Conservation (phyloP, 2,797 vertebrate species). For the Chrysocyon brachyurus region DNA sequence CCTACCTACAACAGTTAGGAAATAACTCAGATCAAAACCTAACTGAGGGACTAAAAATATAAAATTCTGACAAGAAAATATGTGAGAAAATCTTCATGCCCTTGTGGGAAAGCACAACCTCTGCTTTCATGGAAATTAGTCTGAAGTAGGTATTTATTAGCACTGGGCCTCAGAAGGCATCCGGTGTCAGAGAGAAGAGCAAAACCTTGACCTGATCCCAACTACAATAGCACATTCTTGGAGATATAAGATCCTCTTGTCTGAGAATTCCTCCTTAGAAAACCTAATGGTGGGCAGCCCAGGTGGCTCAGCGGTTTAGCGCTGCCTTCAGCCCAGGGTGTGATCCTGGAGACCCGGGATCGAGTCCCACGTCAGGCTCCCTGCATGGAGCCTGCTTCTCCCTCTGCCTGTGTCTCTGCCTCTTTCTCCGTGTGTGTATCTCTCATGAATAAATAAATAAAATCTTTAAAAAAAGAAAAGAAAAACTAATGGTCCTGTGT, state of each 20-base stretch:
- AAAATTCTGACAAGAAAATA: not conserved
- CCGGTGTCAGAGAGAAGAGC: not conserved
- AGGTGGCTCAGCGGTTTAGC: no score
- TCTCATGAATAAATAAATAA: no score
- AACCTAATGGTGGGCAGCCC: no score
- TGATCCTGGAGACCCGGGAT: no score
- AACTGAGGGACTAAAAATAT: not conserved
- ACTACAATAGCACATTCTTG: not conserved
- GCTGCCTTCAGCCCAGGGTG: no score
- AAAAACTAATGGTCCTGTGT: not conserved
- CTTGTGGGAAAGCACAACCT: not conserved
- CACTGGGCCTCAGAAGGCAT: not conserved
- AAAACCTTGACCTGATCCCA: not conserved
- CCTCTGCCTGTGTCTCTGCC: no score
- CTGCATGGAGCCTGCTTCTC: no score
- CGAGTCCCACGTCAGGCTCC: no score
- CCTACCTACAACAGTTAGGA: not conserved
- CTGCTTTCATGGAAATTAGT: not conserved
- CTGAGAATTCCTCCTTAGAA: not conserved
- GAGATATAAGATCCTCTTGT: not conserved
- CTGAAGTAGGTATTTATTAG: not conserved
- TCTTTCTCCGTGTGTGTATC: no score
- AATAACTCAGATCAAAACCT: not conserved
- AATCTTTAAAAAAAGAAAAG: no score
- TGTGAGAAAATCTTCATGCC: not conserved